Evolutionary conservation across 2,888 invertebrate species (phyloP), one percentile per base, ranked within the genome.

Genomic region (Diachrysia chrysitis): DNA sequence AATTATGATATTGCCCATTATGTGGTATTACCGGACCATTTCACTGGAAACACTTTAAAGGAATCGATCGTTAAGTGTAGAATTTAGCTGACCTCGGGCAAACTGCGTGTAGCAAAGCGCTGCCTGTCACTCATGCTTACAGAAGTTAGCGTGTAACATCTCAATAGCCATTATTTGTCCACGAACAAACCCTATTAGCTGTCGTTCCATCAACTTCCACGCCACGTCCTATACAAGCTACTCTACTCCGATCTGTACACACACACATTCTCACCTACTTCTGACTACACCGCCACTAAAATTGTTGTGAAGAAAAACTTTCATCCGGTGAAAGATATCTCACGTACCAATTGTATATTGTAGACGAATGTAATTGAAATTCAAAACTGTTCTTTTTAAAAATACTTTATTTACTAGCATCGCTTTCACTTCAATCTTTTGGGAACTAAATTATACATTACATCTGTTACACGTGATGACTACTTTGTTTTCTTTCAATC

Each of bases 81-180:
- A 89, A 87, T 87, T 88, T 83, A 75, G 79, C 75, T 67, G 71
- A 86, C 90, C 88, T 69, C 82, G 64, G 89, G 89, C 89, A 29
- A 65, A 70, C 70, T 78, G 76, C 84, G 76, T 83, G 65, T 78
- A 74, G 74, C 76, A 76, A 71, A 82, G 79, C 78, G 81, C 77
- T 80, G 81, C 78, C 85, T 88, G 90, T 90, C 90, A 90, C 87
- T 91, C 91, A 87, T 85, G 86, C 83, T 89, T 87, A 89, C 83
- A 84, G 83, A 81, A 86, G 84, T 85, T 83, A 82, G 82, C 84
- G 81, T 87, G 87, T 84, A 82, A 88, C 86, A 83, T 79, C 84
- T 85, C 85, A 85, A 86, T 85, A 84, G 83, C 84, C 82, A 78
- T 87, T 86, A 89, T 89, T 87, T 86, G 77, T 80, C 66, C 67